phyloP scores from a whole-genome alignment of 1,140 invertebrate species.

The Yoshiicerus persimilis region DNA sequence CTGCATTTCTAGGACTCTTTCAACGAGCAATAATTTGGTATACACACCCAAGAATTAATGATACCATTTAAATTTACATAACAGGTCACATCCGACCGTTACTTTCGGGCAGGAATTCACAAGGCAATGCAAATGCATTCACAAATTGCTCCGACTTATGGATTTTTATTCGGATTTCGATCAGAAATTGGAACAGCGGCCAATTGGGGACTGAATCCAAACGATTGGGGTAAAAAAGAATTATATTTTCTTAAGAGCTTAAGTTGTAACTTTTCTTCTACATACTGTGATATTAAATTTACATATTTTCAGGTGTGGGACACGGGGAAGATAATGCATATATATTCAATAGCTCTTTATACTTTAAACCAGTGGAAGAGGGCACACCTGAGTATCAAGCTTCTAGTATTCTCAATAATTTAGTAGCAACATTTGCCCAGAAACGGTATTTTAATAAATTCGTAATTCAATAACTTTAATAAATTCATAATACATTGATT shows the following conservation, averaged over 20 bases:
- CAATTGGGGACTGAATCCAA: neutral
- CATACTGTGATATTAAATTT: neutral
- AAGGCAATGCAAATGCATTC: neutral
- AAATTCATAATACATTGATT: neutral
- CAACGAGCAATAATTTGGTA: too few species aligned
- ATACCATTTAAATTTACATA: neutral
- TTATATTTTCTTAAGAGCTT: neutral
- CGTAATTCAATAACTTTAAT: neutral
- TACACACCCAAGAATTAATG: too few species aligned
- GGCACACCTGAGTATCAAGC: neutral
- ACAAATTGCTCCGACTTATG: constrained; percentile 30
- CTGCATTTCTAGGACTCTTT: too few species aligned
- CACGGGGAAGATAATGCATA: neutral
- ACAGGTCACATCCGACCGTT: neutral
- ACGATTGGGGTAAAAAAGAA: neutral
- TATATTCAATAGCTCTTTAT: constrained; percentile 11
- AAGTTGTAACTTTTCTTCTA: neutral
- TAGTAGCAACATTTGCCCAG: constrained; percentile 25
- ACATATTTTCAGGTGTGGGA: neutral
- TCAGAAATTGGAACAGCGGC: neutral
- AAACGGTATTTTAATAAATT: neutral
- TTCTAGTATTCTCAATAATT: constrained; percentile 16
- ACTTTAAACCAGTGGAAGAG: constrained; percentile 2
- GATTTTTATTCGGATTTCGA: constrained; percentile 27
- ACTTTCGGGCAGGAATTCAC: neutral